Percentiles rank a stretch among this genome's conserved stretches.
Conservation (phyloP, 2,888 invertebrate species). For the Apodemia mormo region DNA sequence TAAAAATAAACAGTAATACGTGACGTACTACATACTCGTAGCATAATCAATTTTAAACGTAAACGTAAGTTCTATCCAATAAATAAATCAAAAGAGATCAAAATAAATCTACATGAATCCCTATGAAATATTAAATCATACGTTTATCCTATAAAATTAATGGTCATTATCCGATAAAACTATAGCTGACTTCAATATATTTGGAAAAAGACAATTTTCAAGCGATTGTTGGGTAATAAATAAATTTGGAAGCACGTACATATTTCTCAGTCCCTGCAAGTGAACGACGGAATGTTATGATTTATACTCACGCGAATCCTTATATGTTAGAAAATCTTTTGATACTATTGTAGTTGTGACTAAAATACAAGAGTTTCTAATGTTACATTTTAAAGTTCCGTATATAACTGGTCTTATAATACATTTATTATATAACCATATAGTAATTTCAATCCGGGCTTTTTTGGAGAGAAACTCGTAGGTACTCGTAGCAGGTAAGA, state of each 20-base stretch:
- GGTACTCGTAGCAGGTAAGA: no score
- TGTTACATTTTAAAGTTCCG: neutral
- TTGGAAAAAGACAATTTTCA: slow-evolving; percentile 29
- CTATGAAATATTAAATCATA: slow-evolving; percentile 1
- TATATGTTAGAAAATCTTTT: slow-evolving; percentile 11
- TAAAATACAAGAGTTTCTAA: neutral
- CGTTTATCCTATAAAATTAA: slow-evolving; percentile 10
- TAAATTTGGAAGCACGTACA: slow-evolving; percentile 26
- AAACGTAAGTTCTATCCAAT: neutral
- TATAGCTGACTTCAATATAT: slow-evolving; percentile 24
- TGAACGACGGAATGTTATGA: slow-evolving; percentile 58
- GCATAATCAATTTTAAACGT: neutral
- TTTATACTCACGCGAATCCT: slow-evolving; percentile 41
- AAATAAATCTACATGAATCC: slow-evolving; percentile 1
- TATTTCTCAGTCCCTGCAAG: slow-evolving; percentile 60
- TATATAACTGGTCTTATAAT: neutral
- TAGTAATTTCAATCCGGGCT: no score
- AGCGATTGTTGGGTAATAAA: slow-evolving; percentile 29
- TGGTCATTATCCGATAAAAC: slow-evolving; percentile 11
- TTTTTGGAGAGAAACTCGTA: no score
- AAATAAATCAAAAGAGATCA: neutral
- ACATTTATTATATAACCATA: no score
- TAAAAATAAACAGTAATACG: no score
- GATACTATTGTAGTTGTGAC: slow-evolving; percentile 5
- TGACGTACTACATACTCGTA: neutral